Percentiles rank a stretch among this genome's conserved stretches.
Evolutionary conservation across 2,797 vertebrate species (phyloP).

Genomic region (Lates japonicus): DNA sequence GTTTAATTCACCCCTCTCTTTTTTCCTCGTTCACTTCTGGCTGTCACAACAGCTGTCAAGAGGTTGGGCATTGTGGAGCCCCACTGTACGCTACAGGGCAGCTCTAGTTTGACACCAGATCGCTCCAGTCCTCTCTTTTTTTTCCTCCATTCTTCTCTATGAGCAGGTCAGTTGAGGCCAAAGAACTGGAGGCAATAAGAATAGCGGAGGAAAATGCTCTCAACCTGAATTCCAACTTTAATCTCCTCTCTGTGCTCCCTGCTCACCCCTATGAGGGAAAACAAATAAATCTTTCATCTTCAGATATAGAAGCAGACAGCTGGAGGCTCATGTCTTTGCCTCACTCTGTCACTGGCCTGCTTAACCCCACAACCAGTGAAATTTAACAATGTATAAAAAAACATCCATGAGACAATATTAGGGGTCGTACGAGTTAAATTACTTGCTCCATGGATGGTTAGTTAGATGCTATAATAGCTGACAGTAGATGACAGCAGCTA

Average conservation of each 20-base stretch:
- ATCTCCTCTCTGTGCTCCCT: slow-evolving; percentile 60
- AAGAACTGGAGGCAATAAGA: slow-evolving; percentile 51
- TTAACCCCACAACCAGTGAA: slow-evolving; percentile 31
- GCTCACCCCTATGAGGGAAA: slow-evolving; percentile 52
- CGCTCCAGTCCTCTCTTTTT: slow-evolving; percentile 24
- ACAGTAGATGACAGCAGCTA: neutral
- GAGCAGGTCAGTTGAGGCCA: slow-evolving; percentile 62
- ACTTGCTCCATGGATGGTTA: neutral
- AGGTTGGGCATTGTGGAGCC: slow-evolving; percentile 21
- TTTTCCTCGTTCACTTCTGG: slow-evolving; percentile 38
- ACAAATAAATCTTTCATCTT: slow-evolving; percentile 68
- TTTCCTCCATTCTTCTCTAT: slow-evolving; percentile 35
- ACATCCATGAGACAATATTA: neutral
- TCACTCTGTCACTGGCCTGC: slow-evolving; percentile 30
- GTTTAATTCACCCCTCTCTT: slow-evolving; percentile 40
- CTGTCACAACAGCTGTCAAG: slow-evolving; percentile 53
- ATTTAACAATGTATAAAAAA: slow-evolving; percentile 21
- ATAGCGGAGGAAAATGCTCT: slow-evolving; percentile 54
- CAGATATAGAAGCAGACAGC: slow-evolving; percentile 55
- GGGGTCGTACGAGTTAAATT: neutral
- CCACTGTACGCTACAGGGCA: slow-evolving; percentile 16
- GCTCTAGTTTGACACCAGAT: slow-evolving; percentile 40
- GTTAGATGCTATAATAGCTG: neutral
- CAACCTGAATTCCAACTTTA: slow-evolving; percentile 62
- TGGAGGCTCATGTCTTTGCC: slow-evolving; percentile 56